Percentiles rank a stretch among this genome's conserved stretches.
These are phyloP conservation scores for Fistularia tabacaria DNA, from an alignment of 2,797 vertebrate genomes.

Conservation along the genomic window DNA sequence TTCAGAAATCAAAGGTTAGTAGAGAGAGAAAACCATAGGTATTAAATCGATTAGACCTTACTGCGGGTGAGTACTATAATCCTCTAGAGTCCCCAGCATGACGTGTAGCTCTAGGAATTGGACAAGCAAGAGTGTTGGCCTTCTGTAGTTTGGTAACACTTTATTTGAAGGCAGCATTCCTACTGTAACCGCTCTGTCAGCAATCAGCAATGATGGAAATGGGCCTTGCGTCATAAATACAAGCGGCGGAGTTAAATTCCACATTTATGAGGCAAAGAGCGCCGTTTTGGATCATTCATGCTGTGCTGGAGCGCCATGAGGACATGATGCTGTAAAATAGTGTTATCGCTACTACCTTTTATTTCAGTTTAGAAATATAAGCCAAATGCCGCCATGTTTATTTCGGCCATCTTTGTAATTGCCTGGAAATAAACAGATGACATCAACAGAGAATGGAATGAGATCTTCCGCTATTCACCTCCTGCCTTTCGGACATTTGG, in stretches of 20 bases:
- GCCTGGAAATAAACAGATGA: constrained; percentile 73
- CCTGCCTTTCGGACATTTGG: constrained; percentile 74
- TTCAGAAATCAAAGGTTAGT: constrained; percentile 87
- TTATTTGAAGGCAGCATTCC: constrained; percentile 79
- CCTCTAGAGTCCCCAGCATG: constrained; percentile 77
- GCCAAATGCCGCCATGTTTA: constrained; percentile 58
- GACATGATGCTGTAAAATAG: constrained; percentile 79
- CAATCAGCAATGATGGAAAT: constrained; percentile 65
- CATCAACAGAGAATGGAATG: constrained; percentile 53
- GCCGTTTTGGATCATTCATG: constrained; percentile 64
- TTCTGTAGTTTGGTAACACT: constrained; percentile 81
- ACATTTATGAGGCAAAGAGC: constrained; percentile 34
- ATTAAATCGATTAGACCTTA: constrained; percentile 77
- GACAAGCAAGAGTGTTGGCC: constrained; percentile 81
- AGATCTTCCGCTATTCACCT: constrained; percentile 56
- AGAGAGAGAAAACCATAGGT: constrained; percentile 69
- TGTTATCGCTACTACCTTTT: constrained; percentile 80
- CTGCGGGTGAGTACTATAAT: constrained; percentile 79
- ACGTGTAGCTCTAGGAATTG: constrained; percentile 66
- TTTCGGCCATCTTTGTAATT: constrained; percentile 61
- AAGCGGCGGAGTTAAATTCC: not conserved
- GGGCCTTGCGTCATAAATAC: constrained; percentile 37
- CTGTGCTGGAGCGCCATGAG: constrained; percentile 51
- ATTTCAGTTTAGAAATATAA: constrained; percentile 62
- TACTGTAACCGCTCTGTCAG: constrained; percentile 45